Percentiles rank a stretch among this genome's conserved stretches.
Evolutionary conservation across 2,113 vertebrate genomes (phyloP).

Genomic region (Anarhynchus alexandrinus): DNA sequence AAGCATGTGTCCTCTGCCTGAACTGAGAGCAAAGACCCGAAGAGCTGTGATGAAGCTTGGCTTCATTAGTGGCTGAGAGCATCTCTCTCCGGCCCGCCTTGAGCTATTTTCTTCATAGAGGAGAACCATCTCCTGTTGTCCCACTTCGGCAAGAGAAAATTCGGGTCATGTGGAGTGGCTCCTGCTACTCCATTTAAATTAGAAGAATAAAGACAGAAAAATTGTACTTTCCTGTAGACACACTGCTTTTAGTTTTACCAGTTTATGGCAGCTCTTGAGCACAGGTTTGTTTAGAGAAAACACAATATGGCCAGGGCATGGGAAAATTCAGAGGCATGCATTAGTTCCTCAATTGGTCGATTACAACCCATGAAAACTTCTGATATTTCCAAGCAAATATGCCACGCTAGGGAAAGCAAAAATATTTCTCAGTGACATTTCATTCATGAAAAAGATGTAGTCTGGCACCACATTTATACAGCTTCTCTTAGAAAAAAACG

Average conservation of each 20-base stretch:
- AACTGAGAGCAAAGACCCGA: not conserved
- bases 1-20: not conserved
- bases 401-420: not conserved
- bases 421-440: not conserved
- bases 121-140: not conserved
- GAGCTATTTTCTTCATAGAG: not conserved
- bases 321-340: not conserved
- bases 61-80: not conserved
- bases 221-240: not conserved
- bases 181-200: not conserved
- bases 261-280: not conserved
- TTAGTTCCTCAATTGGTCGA: not conserved
- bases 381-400: not conserved
- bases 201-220: not conserved
- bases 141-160: not conserved
- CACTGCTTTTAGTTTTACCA: not conserved
- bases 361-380: not conserved
- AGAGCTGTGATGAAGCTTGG: not conserved
- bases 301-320: not conserved
- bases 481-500: not conserved
- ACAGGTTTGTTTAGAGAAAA: slow-evolving; percentile 39
- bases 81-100: not conserved
- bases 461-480: not conserved
- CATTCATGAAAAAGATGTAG: not conserved
- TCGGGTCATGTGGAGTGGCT: not conserved